phyloP scores from a whole-genome alignment of 2,888 invertebrate species.

The Tyria jacobaeae region DNA sequence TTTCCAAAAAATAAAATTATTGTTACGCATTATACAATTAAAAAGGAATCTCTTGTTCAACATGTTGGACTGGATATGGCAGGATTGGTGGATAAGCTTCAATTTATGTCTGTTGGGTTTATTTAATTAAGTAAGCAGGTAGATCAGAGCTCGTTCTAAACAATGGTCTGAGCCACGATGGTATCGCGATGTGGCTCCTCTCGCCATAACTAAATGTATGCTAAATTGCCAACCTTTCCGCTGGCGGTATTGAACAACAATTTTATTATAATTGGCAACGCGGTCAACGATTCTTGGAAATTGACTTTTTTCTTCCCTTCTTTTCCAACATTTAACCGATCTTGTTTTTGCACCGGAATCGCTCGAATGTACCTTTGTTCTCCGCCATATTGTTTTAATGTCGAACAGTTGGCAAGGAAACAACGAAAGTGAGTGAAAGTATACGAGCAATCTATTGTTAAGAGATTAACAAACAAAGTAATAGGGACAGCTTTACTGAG shows the following conservation, averaged over 20 bases:
- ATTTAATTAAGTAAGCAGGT: slow-evolving; percentile 33
- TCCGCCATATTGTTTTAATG: slow-evolving; percentile 78
- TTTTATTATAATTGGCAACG: slow-evolving; percentile 84
- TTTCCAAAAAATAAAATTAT: slow-evolving; percentile 31
- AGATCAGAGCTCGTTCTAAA: slow-evolving; percentile 16
- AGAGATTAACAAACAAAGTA: slow-evolving; percentile 43
- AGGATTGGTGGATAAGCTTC: slow-evolving; percentile 33
- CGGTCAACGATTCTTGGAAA: slow-evolving; percentile 83
- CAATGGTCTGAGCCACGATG: slow-evolving; percentile 34
- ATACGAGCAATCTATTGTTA: slow-evolving; percentile 53
- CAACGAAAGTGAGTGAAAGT: slow-evolving; percentile 74
- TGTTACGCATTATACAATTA: slow-evolving; percentile 32
- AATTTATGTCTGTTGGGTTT: slow-evolving; percentile 33
- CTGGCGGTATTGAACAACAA: slow-evolving; percentile 77
- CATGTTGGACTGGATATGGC: slow-evolving; percentile 26
- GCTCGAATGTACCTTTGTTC: slow-evolving; percentile 77
- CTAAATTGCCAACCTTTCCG: slow-evolving; percentile 76
- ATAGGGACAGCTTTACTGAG: slow-evolving; percentile 29
- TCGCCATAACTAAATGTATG: slow-evolving; percentile 61
- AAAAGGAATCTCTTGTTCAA: slow-evolving; percentile 30
- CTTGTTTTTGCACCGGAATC: slow-evolving; percentile 78
- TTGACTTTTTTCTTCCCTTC: slow-evolving; percentile 74
- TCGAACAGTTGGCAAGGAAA: slow-evolving; percentile 61
- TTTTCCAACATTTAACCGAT: slow-evolving; percentile 77
- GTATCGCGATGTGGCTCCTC: slow-evolving; percentile 47